Percentiles rank a stretch among this genome's conserved stretches.
Conservation (phyloP, 2,797 vertebrate genomes). For the Sarcophilus harrisii region DNA sequence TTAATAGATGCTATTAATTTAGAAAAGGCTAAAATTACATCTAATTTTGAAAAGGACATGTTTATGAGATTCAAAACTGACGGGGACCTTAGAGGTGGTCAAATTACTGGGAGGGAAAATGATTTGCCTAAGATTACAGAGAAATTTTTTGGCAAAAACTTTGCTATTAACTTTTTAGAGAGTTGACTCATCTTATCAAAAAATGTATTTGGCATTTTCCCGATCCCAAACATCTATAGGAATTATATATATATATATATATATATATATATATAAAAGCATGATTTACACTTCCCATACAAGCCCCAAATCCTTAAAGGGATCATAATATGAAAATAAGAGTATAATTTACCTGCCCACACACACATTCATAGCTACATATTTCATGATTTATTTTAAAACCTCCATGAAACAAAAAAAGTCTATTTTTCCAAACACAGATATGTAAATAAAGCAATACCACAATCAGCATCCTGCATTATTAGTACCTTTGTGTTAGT, state of each 20-base stretch:
- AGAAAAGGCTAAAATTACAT: slow-evolving; percentile 51
- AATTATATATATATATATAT: too few relatives aligned
- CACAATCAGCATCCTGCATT: slow-evolving; percentile 62
- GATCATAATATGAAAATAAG: slow-evolving; percentile 47
- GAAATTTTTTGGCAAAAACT: not conserved
- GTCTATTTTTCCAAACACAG: slow-evolving; percentile 64
- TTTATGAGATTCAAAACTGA: not conserved
- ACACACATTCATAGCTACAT: slow-evolving; percentile 54
- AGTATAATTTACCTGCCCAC: slow-evolving; percentile 62
- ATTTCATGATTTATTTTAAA: not conserved
- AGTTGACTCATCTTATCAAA: too few relatives aligned
- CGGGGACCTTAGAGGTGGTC: not conserved
- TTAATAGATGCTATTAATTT: slow-evolving; percentile 53
- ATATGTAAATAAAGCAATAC: slow-evolving; percentile 60
- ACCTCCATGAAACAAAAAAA: slow-evolving; percentile 18
- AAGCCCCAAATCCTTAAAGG: slow-evolving; percentile 51
- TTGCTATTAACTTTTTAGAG: too few relatives aligned
- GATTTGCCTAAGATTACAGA: not conserved
- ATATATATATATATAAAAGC: not conserved
- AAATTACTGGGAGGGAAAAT: not conserved
- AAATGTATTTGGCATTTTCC: not conserved
- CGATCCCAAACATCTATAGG: not conserved
- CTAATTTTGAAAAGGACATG: slow-evolving; percentile 56
- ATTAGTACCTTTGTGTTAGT: slow-evolving; percentile 79
- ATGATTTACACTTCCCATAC: not conserved